These are phyloP conservation scores for Leptopilina syphax DNA, from an alignment of 2,888 invertebrate species.

Conservation along the genomic window DNA sequence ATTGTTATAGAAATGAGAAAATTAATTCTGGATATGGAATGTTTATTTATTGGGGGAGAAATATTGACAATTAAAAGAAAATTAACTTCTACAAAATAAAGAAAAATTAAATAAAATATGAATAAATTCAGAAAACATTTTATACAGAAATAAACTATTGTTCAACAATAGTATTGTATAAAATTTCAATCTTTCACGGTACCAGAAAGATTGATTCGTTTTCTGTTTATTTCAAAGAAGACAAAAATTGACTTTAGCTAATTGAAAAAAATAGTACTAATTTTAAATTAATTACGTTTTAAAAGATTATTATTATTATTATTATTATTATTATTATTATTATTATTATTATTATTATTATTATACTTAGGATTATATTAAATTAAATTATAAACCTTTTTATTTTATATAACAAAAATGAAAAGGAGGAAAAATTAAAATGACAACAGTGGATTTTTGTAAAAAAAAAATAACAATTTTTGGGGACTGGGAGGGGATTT, in stretches of 20 bases:
- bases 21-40: conserved; percentile 15
- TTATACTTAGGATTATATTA: too few species aligned
- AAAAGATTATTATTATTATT: too few species aligned
- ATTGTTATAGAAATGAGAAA: background rate
- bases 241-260: background rate
- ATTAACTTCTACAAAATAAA: background rate
- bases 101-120: background rate
- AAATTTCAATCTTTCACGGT: conserved; percentile 24
- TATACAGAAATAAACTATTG: background rate
- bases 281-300: too few species aligned
- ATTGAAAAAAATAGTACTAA: too few species aligned
- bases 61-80: background rate
- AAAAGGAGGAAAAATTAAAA: too few species aligned
- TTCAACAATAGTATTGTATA: background rate
- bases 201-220: conserved; percentile 14
- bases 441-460: too few species aligned
- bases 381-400: too few species aligned
- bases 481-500: background rate
- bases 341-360: too few species aligned
- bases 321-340: too few species aligned
- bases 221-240: background rate
- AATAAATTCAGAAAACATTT: background rate
- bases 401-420: too few species aligned
- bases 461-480: background rate
- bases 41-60: background rate